phyloP scores from a whole-genome alignment of 2,797 vertebrate species.

The Antrozous pallidus region DNA sequence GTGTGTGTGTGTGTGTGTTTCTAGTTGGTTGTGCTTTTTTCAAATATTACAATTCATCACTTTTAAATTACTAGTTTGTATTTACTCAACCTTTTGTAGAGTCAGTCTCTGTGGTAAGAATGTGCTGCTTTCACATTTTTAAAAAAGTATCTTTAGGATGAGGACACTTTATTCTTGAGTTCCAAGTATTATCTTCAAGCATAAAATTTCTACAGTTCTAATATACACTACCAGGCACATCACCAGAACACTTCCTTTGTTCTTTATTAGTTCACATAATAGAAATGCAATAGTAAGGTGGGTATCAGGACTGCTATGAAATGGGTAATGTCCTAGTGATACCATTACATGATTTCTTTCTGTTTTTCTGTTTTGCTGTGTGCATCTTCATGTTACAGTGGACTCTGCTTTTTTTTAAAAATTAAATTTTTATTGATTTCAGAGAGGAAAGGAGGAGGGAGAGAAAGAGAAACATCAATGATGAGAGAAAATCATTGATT shows the following conservation, averaged over 20 bases:
- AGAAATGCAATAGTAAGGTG: neutral
- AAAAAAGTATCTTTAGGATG: neutral
- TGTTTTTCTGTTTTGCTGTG: neutral
- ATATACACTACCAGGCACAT: neutral
- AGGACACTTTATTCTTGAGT: neutral
- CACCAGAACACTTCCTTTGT: neutral
- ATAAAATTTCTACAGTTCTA: neutral
- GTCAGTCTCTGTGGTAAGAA: neutral
- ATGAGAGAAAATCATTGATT: no score
- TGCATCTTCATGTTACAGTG: neutral
- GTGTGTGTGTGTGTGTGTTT: no score
- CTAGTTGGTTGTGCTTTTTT: neutral
- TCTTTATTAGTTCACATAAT: neutral
- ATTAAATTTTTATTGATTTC: no score
- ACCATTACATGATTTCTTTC: neutral
- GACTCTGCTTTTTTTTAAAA: neutral
- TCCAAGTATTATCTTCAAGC: neutral
- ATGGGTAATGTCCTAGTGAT: neutral
- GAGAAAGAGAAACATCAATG: no score
- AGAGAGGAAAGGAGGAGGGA: no score
- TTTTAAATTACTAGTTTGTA: conserved; percentile 1
- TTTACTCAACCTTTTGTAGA: neutral
- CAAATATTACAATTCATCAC: conserved; percentile 16
- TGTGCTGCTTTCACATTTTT: neutral
- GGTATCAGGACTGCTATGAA: accelerated